Base-by-base conservation (phyloP, 2,888 invertebrate species). In the Minunthozetes semirufus region DNA sequence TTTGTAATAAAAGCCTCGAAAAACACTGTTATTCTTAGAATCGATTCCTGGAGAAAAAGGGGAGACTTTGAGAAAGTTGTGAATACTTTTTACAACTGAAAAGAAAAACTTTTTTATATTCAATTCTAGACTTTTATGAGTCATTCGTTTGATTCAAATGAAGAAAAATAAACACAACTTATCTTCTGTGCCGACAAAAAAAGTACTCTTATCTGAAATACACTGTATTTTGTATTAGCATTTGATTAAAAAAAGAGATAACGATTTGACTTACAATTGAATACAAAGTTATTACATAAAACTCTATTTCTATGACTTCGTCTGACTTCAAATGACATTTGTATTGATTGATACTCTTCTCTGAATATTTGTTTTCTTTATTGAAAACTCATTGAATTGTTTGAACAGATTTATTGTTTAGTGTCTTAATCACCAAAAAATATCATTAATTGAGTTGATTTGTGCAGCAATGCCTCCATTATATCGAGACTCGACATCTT, bases 401-500 rank as follows among this genome's bases (percentile, higher is more conserved):
- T 19, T 50, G 50, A 50, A 50, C 50, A 50, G 19, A n/a, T 33
- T 50, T 19, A 19, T 50, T 42, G 42, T 42, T 42, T 42, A 9
- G 42, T 42, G 42, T 42, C 42, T 11, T 42, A 42, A 42, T 42
- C 42, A 42, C 8, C 42, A 11, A 61, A 59, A 22, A 63, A 63
- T 63, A 63, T 63, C 15, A 63, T n/a, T 13, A 38, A 59, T 59
- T 59, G 27, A 27, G 17, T 59, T 19, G 11, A 25, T 27, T 15
- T 27, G 2, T 25, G 3, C 17, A 29, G 33, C 11, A 48, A 70
- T 70, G 70, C 70, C 70, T 25, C 70, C 70, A 48, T 25, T 70
- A 25, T 70, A 46, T 48, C 22, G 70, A 25, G 70, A 70, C 48
- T 70, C 70, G 70, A 70, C 70, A 1, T 70, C 70, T 17, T 70